Evolutionary conservation across 2,888 invertebrate genomes (phyloP).

Genomic region (Eupithecia tripunctaria): DNA sequence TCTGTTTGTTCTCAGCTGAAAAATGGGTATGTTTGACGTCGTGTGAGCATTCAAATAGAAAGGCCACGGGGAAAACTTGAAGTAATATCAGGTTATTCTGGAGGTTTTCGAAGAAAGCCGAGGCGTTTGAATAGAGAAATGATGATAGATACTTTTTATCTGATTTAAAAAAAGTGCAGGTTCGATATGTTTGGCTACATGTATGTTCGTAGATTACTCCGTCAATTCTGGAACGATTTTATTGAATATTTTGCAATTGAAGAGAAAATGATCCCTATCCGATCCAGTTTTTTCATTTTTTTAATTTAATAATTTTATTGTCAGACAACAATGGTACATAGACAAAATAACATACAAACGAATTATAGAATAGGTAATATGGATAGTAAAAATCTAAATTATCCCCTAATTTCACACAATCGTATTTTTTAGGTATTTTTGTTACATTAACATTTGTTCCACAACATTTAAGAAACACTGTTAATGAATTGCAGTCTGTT

Average conservation of each 20-base stretch:
- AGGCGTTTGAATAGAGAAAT: neutral
- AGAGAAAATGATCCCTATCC: neutral
- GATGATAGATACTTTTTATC: too few species aligned
- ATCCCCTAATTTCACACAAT: too few species aligned
- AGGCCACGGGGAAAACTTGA: neutral
- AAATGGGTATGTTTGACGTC: slow-evolving; percentile 35
- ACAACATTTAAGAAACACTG: neutral
- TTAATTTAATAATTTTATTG: too few species aligned
- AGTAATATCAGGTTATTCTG: neutral
- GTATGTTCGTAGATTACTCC: too few species aligned
- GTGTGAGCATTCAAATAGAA: slow-evolving; percentile 21
- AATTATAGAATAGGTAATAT: too few species aligned
- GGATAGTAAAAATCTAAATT: too few species aligned
- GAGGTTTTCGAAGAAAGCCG: neutral
- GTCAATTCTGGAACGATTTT: too few species aligned
- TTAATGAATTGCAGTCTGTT: too few species aligned
- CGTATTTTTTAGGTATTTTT: too few species aligned
- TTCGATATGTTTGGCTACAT: neutral
- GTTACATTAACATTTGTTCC: neutral
- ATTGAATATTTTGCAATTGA: neutral
- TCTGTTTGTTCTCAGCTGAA: slow-evolving; percentile 41
- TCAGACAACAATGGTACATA: too few species aligned
- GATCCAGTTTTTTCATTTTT: too few species aligned
- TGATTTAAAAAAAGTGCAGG: neutral
- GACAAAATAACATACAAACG: too few species aligned